phyloP scores from a whole-genome alignment of 2,888 invertebrate species.

The Drosophila barbarae region DNA sequence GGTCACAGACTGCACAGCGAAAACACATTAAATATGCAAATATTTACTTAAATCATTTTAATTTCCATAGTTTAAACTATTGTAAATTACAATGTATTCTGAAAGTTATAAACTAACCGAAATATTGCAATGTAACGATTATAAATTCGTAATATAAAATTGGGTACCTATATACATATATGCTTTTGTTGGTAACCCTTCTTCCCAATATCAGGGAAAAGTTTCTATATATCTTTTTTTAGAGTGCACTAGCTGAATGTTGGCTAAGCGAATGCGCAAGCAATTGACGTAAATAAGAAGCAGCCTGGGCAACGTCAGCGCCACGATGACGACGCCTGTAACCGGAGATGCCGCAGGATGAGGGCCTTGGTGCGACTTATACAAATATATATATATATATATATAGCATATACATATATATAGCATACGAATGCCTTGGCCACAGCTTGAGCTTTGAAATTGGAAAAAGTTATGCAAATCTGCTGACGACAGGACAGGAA shows the following conservation, averaged over 20 bases:
- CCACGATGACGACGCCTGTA: conserved; percentile 43
- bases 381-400: conserved; percentile 21
- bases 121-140: neutral
- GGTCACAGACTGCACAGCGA: neutral
- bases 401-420: conserved; percentile 5
- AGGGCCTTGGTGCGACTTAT: conserved; percentile 14
- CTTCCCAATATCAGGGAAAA: neutral
- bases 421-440: conserved; percentile 60
- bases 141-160: too few species aligned
- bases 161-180: too few species aligned
- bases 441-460: conserved; percentile 74
- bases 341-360: conserved; percentile 45
- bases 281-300: conserved; percentile 71
- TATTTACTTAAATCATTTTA: neutral
- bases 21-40: neutral
- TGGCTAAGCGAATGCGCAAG: conserved; percentile 58
- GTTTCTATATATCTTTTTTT: neutral
- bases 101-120: too few species aligned
- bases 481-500: conserved; percentile 60
- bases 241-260: conserved; percentile 8
- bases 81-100: neutral
- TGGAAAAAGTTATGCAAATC: conserved; percentile 75
- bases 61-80: neutral
- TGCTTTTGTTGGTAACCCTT: neutral
- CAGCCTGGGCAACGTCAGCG: conserved; percentile 50